Evolutionary conservation across 2,797 vertebrate species (phyloP).

Genomic region (Amblyraja radiata): DNA sequence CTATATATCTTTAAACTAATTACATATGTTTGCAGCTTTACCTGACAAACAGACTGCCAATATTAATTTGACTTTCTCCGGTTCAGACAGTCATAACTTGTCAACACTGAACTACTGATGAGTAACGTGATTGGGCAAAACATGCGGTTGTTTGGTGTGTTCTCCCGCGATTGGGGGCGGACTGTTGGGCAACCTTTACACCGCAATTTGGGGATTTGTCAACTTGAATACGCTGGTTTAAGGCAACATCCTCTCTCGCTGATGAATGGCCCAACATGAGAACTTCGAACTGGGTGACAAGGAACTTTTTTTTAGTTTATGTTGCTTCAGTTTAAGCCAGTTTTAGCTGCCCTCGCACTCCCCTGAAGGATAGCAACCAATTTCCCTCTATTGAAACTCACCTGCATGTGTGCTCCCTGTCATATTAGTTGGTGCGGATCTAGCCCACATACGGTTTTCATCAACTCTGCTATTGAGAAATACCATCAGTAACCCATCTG

Average conservation of each 20-base stretch:
- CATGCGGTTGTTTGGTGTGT: slow-evolving; percentile 33
- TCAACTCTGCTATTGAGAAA: background rate
- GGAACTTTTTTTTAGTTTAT: background rate
- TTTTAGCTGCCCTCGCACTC: background rate
- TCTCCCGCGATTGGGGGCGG: background rate
- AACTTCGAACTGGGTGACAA: background rate
- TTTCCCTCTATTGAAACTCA: background rate
- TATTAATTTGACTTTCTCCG: slow-evolving; percentile 33
- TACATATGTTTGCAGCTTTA: slow-evolving; percentile 6
- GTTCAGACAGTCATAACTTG: slow-evolving; percentile 31
- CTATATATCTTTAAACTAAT: slow-evolving; percentile 1
- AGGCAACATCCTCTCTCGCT: background rate
- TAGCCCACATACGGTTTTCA: background rate
- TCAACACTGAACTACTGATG: slow-evolving; percentile 31
- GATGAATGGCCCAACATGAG: background rate
- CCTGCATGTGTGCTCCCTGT: background rate
- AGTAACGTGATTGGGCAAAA: slow-evolving; percentile 21
- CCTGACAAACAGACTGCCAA: slow-evolving; percentile 23
- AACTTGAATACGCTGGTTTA: background rate
- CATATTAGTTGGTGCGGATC: background rate
- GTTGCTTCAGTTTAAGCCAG: background rate
- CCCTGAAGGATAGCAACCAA: background rate
- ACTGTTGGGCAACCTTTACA: slow-evolving; percentile 10
- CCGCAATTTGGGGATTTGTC: background rate
- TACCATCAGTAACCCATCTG: background rate